Evolutionary conservation across 2,113 vertebrate genomes (phyloP).

Genomic region (Regulus satrapa): DNA sequence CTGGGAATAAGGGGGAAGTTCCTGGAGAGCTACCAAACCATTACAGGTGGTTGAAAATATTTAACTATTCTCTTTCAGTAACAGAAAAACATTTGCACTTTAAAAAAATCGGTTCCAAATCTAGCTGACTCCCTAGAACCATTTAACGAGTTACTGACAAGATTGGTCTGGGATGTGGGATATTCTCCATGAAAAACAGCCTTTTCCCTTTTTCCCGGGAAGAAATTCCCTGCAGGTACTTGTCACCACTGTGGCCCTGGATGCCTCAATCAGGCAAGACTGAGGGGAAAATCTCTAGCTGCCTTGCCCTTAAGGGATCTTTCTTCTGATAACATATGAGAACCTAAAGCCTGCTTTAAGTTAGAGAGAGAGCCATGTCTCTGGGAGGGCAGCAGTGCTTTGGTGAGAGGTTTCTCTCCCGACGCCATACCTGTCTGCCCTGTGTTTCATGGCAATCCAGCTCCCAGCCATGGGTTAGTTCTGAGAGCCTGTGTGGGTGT

Average conservation of each 20-base stretch:
- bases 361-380: not conserved
- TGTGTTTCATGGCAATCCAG: not conserved
- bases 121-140: not conserved
- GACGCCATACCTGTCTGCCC: rapidly evolving
- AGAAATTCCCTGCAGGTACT: not conserved
- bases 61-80: constrained; percentile 10
- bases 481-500: not conserved
- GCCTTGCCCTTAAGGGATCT: not conserved
- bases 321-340: not conserved
- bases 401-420: not conserved
- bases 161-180: not conserved
- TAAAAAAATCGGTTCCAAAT: not conserved
- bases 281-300: not conserved
- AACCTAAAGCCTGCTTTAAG: not conserved
- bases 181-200: not conserved
- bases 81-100: not conserved
- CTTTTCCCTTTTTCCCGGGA: not conserved
- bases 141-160: not conserved
- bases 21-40: not conserved
- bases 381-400: rapidly evolving
- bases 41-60: constrained; percentile 50
- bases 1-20: not conserved
- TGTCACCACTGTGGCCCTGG: rapidly evolving
- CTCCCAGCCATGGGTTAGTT: not conserved
- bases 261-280: not conserved